Conservation (phyloP, 2,888 invertebrate species). For the Watsonalla binaria region DNA sequence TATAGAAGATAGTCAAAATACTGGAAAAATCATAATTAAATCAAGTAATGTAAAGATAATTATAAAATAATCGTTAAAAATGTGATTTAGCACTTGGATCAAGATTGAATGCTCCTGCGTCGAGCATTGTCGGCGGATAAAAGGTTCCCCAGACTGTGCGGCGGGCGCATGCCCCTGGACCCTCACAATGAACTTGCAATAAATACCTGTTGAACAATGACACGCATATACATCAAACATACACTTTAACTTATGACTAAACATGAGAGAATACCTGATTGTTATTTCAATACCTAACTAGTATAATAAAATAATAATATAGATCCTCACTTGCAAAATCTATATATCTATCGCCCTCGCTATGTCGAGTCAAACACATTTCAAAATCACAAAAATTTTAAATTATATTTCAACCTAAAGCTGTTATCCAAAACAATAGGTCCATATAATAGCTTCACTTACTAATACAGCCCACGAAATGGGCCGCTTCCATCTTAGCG, state of each 20-base stretch:
- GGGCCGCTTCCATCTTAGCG: slow-evolving; percentile 64
- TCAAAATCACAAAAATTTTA: neutral
- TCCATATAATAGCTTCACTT: slow-evolving; percentile 59
- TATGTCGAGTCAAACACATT: neutral
- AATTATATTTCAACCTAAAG: slow-evolving; percentile 20
- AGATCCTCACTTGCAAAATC: too few species aligned
- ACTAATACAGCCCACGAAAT: slow-evolving; percentile 63
- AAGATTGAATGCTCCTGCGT: neutral
- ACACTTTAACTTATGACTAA: neutral
- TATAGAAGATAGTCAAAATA: too few species aligned
- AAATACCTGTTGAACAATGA: slow-evolving; percentile 10
- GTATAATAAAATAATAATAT: too few species aligned
- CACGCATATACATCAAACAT: neutral
- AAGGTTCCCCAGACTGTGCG: slow-evolving; percentile 8
- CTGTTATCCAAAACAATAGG: slow-evolving; percentile 43
- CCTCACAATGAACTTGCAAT: slow-evolving; percentile 1
- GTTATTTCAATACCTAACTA: too few species aligned
- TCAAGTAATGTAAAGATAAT: too few species aligned
- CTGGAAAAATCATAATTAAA: too few species aligned
- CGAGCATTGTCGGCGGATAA: neutral
- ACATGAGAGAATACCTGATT: neutral
- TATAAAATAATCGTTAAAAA: too few species aligned
- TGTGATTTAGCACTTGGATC: neutral
- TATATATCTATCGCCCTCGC: neutral
- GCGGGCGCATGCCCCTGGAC: slow-evolving; percentile 4